A percentile compares a stretch with the other conserved stretches of the same genome.
Conservation (phyloP, 1,140 invertebrate genomes). For the Drosophila bocqueti region DNA sequence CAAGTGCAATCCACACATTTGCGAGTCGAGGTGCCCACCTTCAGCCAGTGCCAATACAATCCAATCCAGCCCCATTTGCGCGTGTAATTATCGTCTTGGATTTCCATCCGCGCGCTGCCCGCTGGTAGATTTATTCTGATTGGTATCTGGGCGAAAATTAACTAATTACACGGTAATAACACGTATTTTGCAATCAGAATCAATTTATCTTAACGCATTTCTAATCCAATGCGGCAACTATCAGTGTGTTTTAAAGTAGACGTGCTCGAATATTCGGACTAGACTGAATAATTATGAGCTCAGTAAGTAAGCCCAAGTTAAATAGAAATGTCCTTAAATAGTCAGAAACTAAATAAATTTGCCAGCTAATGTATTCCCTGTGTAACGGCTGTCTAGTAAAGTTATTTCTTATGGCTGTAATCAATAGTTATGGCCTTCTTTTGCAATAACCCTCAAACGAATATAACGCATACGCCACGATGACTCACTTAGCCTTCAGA, state of each 20-base stretch:
- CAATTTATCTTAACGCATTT: constrained; percentile 48
- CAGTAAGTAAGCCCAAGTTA: background rate
- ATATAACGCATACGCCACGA: constrained; percentile 19
- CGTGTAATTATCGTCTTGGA: constrained; percentile 57
- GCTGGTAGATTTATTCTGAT: constrained; percentile 28
- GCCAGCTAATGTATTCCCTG: background rate
- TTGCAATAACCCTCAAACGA: constrained; percentile 10
- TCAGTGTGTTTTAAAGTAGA: constrained; percentile 9
- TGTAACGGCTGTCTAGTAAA: background rate
- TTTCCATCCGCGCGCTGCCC: constrained; percentile 16
- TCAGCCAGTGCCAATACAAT: constrained; percentile 30
- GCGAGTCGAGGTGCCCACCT: constrained; percentile 31
- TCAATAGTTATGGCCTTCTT: constrained; percentile 13
- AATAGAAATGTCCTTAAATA: background rate
- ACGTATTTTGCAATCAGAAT: constrained; percentile 49
- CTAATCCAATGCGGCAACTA: constrained; percentile 13
- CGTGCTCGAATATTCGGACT: background rate
- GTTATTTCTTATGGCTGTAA: constrained; percentile 10
- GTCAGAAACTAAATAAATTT: background rate
- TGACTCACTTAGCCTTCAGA: constrained; percentile 6
- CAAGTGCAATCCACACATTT: constrained; percentile 77
- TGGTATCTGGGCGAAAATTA: constrained; percentile 31
- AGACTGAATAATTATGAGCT: background rate
- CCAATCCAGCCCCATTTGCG: constrained; percentile 66
- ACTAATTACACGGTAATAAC: constrained; percentile 57